Percentiles rank a stretch among this genome's conserved stretches.
These are phyloP conservation scores for Linepithema humile DNA, from an alignment of 1,140 invertebrate species.

Conservation along the genomic window DNA sequence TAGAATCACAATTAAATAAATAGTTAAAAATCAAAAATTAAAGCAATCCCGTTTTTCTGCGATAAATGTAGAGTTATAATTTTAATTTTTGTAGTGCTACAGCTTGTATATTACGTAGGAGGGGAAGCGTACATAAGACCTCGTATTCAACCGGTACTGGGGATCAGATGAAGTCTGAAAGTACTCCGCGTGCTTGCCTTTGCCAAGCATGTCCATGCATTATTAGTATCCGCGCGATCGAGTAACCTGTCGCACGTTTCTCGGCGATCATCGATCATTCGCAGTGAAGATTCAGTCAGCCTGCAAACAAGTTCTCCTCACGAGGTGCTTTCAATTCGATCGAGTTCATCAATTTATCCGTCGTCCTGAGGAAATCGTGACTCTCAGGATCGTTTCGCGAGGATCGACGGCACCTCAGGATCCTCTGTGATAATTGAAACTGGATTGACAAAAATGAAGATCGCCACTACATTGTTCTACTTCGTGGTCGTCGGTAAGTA, in stretches of 20 bases:
- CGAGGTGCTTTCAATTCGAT: background rate
- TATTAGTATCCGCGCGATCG: constrained; percentile 79
- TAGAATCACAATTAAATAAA: too few species aligned
- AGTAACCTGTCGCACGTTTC: constrained; percentile 74
- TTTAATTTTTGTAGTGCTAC: too few species aligned
- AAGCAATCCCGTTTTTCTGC: too few species aligned
- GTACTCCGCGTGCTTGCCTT: constrained; percentile 78
- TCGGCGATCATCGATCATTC: constrained; percentile 32
- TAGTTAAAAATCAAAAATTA: too few species aligned
- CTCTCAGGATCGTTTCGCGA: constrained; percentile 5
- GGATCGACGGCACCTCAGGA: constrained; percentile 30
- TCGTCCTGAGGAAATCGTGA: background rate
- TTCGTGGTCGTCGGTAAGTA: constrained; percentile 81
- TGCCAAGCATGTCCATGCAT: constrained; percentile 69
- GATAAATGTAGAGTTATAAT: too few species aligned
- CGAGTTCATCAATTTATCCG: too few species aligned
- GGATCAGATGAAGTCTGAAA: constrained; percentile 75
- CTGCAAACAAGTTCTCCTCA: background rate
- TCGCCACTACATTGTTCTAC: constrained; percentile 78
- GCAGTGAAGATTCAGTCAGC: background rate
- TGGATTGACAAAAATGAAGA: constrained; percentile 79
- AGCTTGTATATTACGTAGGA: too few species aligned
- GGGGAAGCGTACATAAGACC: constrained; percentile 1
- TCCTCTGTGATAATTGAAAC: constrained; percentile 59
- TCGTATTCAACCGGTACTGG: constrained; percentile 61